Percentiles rank a stretch among this genome's conserved stretches.
Evolutionary conservation across 1,140 invertebrate species (phyloP).

Genomic region (Brachionus rotundiformis): DNA sequence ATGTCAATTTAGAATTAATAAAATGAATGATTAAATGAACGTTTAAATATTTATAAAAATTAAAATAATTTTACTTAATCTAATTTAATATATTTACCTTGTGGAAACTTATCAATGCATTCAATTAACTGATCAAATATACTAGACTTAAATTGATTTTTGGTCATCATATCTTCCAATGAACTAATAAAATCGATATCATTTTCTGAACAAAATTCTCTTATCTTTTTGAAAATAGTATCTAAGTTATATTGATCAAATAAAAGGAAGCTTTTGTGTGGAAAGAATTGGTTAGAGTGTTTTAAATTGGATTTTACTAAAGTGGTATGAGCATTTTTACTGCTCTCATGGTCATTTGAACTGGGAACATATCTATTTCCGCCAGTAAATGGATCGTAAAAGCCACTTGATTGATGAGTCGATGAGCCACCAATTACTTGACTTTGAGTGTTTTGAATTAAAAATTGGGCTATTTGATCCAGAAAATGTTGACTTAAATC

Average conservation of each 20-base stretch:
- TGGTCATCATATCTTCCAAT: neutral
- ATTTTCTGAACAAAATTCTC: neutral
- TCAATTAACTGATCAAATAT: neutral
- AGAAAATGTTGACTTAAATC: conserved; percentile 75
- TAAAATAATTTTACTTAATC: neutral
- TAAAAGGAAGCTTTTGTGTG: neutral
- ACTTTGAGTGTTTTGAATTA: conserved; percentile 75
- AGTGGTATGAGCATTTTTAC: neutral
- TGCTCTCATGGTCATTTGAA: neutral
- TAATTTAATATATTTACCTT: too few species aligned
- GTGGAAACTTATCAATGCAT: neutral
- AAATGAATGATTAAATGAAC: neutral
- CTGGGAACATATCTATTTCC: conserved; percentile 31
- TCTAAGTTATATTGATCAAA: conserved; percentile 28
- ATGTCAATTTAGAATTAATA: neutral
- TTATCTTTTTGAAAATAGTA: conserved; percentile 14
- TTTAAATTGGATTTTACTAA: neutral
- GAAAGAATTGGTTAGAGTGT: conserved; percentile 5
- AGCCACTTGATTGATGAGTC: conserved; percentile 53
- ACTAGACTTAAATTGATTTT: neutral
- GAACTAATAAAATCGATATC: neutral
- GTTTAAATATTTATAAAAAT: neutral
- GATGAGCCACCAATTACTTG: conserved; percentile 58
- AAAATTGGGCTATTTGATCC: conserved; percentile 93
- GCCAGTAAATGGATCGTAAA: conserved; percentile 65